A percentile compares a stretch with the other conserved stretches of the same genome.
These are phyloP conservation scores for Corydoras sp. DNA, from an alignment of 2,113 vertebrate species.

Conservation along the genomic window DNA sequence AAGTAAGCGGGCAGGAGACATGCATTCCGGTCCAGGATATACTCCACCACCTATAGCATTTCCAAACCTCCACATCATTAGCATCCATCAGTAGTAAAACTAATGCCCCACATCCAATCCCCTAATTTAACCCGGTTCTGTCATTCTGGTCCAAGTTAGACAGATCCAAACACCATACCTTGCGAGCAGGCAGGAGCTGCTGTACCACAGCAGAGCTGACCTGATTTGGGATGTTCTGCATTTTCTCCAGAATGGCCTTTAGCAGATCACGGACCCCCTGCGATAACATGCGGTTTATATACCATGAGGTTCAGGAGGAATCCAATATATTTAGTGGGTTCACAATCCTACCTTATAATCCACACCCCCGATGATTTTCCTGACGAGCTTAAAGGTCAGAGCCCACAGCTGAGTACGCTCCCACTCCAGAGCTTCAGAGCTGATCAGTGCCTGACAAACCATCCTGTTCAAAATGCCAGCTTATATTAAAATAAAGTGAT, in stretches of 20 bases:
- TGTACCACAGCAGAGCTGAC: conserved; percentile 96
- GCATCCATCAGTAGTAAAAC: background rate
- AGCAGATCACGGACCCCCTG: conserved; percentile 93
- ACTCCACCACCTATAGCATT: conserved; percentile 84
- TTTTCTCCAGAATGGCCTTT: conserved; percentile 93
- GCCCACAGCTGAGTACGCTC: conserved; percentile 95
- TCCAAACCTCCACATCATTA: conserved; percentile 5
- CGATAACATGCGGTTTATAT: conserved; percentile 5
- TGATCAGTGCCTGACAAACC: conserved; percentile 90
- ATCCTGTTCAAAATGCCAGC: conserved; percentile 63
- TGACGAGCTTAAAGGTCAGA: conserved; percentile 87
- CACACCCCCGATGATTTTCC: conserved; percentile 96
- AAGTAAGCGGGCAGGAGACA: conserved; percentile 96
- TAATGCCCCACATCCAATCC: too few relatives aligned
- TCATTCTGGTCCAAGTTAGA: too few relatives aligned
- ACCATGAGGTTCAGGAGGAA: background rate
- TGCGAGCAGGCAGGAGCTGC: conserved; percentile 88
- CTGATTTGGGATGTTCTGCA: conserved; percentile 86
- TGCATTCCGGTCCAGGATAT: conserved; percentile 94
- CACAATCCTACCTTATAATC: conserved; percentile 84
- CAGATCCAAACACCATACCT: conserved; percentile 63
- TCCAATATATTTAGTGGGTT: too few relatives aligned
- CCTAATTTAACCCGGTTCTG: too few relatives aligned
- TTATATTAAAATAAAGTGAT: too few relatives aligned
- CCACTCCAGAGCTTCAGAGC: conserved; percentile 90